Percentiles rank a stretch among this genome's conserved stretches.
phyloP scores from a whole-genome alignment of 2,888 invertebrate species.

The Lutraria lutraria region DNA sequence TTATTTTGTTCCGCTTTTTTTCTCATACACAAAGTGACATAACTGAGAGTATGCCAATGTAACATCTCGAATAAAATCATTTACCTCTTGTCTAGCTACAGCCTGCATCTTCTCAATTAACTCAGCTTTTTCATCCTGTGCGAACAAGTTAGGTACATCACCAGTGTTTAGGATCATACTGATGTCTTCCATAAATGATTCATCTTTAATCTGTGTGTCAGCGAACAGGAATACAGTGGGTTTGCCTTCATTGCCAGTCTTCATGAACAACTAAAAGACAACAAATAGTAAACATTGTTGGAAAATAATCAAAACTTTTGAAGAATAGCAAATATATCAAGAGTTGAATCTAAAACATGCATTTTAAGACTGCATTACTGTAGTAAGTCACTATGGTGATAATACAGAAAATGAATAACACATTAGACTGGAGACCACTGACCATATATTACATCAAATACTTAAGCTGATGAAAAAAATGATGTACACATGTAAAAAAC shows the following conservation, averaged over 20 bases:
- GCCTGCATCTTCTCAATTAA: conserved; percentile 87
- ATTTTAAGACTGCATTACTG: no score
- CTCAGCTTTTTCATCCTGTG: conserved; percentile 87
- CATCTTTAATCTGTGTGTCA: conserved; percentile 87
- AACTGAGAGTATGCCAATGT: no score
- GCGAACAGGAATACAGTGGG: conserved; percentile 87
- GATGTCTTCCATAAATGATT: conserved; percentile 87
- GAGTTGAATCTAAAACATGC: no score
- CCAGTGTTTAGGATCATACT: conserved; percentile 87
- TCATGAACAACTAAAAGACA: conserved; percentile 83
- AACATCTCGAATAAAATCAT: neutral
- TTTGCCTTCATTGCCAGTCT: conserved; percentile 86
- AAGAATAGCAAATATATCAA: neutral
- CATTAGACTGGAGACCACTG: no score
- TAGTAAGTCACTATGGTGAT: no score
- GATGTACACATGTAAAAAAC: no score
- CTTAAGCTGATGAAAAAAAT: no score
- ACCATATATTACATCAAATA: no score
- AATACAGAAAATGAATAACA: no score
- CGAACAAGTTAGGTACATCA: conserved; percentile 87
- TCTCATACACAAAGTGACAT: no score
- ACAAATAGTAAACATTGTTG: neutral
- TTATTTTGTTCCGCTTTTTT: no score
- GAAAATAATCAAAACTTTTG: neutral
- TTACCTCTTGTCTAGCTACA: conserved; percentile 86